These are phyloP conservation scores for Macrocentrus cingulum DNA, from an alignment of 1,140 invertebrate genomes.

Conservation along the genomic window DNA sequence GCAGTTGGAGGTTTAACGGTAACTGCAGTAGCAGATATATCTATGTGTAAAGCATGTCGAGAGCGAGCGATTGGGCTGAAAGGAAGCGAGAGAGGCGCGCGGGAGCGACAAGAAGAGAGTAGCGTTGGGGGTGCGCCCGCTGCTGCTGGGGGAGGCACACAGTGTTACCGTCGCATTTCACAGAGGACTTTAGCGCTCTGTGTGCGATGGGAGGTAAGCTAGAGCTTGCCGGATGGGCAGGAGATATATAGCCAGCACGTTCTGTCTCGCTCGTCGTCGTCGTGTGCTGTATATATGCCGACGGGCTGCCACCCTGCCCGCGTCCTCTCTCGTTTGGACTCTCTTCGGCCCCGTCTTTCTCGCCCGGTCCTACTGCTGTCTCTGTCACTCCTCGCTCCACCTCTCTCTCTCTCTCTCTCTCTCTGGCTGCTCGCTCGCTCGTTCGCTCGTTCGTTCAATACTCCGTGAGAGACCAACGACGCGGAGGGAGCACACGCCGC, in stretches of 20 bases:
- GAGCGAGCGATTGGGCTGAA: background rate
- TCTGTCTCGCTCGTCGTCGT: constrained; percentile 8
- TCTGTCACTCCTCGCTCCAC: constrained; percentile 26
- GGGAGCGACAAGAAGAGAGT: constrained; percentile 9
- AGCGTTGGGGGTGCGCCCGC: constrained; percentile 13
- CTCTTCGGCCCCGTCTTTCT: constrained; percentile 32
- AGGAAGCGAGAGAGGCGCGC: background rate
- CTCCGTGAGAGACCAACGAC: constrained; percentile 40
- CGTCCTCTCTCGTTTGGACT: constrained; percentile 18
- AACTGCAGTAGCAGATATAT: constrained; percentile 12
- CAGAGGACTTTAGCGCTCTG: constrained; percentile 51
- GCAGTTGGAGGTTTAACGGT: constrained; percentile 19
- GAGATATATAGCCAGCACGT: constrained; percentile 4
- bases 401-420: constrained; percentile 30
- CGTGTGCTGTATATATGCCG: constrained; percentile 38
- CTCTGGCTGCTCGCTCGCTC: too few species aligned
- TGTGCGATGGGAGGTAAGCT: constrained; percentile 39
- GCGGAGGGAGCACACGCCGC: constrained; percentile 36
- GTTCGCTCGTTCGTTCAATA: constrained; percentile 51
- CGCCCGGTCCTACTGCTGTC: constrained; percentile 32
- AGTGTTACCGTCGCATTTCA: constrained; percentile 53
- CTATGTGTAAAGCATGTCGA: background rate
- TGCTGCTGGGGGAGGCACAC: constrained; percentile 17
- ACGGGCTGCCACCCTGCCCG: constrained; percentile 37
- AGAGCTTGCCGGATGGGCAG: constrained; percentile 28